A percentile compares a stretch with the other conserved stretches of the same genome.
Conservation (phyloP, 2,888 invertebrate species). For the Anthrax anthrax region DNA sequence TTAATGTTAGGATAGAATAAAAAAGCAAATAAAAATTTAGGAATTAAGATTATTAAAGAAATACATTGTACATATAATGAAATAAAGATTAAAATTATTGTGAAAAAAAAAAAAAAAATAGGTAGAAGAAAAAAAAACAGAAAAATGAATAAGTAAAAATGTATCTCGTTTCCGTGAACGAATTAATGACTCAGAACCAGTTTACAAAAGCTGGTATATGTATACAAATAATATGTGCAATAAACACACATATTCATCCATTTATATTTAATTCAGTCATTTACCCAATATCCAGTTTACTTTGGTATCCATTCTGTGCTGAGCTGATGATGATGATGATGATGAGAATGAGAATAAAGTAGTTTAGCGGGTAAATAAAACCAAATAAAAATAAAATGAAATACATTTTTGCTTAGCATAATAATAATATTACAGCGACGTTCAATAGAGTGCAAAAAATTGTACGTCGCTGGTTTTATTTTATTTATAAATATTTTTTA, state of each 20-base stretch:
- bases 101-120: not conserved
- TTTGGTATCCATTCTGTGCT: too few relatives aligned
- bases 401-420: not conserved
- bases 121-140: not conserved
- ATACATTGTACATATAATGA: not conserved
- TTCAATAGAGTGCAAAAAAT: not conserved
- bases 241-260: not conserved
- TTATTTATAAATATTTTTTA: too few relatives aligned
- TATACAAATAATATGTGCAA: too few relatives aligned
- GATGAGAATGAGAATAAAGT: not conserved
- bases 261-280: not conserved
- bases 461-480: not conserved
- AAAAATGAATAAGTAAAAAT: too few relatives aligned
- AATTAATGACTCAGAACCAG: constrained; percentile 6
- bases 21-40: not conserved
- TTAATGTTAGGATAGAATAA: too few relatives aligned
- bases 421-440: not conserved
- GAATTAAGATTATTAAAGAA: not conserved
- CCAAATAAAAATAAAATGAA: not conserved
- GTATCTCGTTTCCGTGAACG: constrained; percentile 6
- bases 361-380: not conserved
- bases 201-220: not conserved
- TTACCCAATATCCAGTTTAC: not conserved
- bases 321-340: too few relatives aligned
- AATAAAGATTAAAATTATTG: not conserved